phyloP scores from a whole-genome alignment of 2,113 vertebrate species.

The Pao palembangensis region DNA sequence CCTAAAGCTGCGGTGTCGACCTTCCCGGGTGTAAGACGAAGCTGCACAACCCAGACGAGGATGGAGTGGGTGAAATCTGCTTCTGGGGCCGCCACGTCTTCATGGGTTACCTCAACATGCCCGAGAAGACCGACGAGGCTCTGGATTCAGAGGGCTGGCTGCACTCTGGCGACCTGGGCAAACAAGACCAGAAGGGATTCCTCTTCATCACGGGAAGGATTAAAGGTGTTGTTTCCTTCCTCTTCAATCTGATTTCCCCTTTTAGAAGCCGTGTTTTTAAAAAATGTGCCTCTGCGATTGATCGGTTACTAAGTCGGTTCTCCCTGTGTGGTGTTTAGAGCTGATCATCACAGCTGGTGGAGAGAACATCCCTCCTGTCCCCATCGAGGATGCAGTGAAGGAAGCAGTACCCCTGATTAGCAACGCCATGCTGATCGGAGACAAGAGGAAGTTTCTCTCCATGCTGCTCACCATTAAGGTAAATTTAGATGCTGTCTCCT shows the following conservation, averaged over 20 bases:
- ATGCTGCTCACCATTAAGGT: constrained; percentile 92
- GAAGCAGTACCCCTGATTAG: constrained; percentile 86
- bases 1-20: constrained; percentile 82
- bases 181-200: constrained; percentile 77
- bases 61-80: constrained; percentile 84
- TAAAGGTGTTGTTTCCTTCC: constrained; percentile 78
- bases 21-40: constrained; percentile 79
- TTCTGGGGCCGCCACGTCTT: constrained; percentile 90
- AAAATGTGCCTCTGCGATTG: background rate
- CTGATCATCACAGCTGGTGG: constrained; percentile 90
- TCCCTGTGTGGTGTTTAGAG: constrained; percentile 68
- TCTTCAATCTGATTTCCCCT: background rate
- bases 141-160: constrained; percentile 87
- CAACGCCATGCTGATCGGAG: constrained; percentile 88
- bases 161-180: constrained; percentile 89
- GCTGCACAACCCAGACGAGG: constrained; percentile 72
- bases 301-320: background rate
- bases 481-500: background rate
- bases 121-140: constrained; percentile 79
- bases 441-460: constrained; percentile 86
- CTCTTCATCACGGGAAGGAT: constrained; percentile 90
- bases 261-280: too few relatives aligned
- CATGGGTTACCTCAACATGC: constrained; percentile 91
- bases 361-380: constrained; percentile 85
- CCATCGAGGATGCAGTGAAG: constrained; percentile 85